Conservation (phyloP, 2,797 vertebrate genomes). For the Allobates femoralis region DNA sequence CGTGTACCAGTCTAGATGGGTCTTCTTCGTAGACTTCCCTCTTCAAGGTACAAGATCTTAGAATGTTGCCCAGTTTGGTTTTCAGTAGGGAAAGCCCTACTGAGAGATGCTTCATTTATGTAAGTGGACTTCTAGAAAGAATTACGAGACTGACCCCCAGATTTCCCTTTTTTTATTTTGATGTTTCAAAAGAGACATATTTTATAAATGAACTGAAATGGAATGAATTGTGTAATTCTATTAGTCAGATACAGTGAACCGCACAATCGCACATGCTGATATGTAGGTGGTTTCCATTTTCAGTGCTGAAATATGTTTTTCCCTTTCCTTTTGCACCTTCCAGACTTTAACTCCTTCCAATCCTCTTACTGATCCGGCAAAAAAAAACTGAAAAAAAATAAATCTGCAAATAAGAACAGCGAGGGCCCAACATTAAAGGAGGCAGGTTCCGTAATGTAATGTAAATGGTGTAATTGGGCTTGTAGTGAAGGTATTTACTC, state of each 20-base stretch:
- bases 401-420: constrained; percentile 64
- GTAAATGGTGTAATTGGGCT: constrained; percentile 78
- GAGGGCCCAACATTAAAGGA: constrained; percentile 71
- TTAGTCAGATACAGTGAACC: background rate
- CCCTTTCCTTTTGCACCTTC: constrained; percentile 8
- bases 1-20: background rate
- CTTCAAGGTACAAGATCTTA: background rate
- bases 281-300: background rate
- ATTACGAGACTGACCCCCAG: background rate
- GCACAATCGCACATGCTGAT: background rate
- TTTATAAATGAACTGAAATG: constrained; percentile 9
- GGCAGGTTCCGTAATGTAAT: constrained; percentile 76
- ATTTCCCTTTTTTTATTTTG: background rate
- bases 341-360: constrained; percentile 54
- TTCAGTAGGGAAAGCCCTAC: background rate
- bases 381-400: too few species aligned
- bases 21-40: background rate
- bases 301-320: background rate
- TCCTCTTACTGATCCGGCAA: constrained; percentile 72
- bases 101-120: background rate
- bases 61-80: background rate
- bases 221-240: background rate
- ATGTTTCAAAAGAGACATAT: background rate
- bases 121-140: background rate
- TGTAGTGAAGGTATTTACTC: constrained; percentile 78